Evolutionary conservation across 1,140 invertebrate species (phyloP), one percentile per base, ranked within the genome.

Genomic region (Rhizoglyphus robini): DNA sequence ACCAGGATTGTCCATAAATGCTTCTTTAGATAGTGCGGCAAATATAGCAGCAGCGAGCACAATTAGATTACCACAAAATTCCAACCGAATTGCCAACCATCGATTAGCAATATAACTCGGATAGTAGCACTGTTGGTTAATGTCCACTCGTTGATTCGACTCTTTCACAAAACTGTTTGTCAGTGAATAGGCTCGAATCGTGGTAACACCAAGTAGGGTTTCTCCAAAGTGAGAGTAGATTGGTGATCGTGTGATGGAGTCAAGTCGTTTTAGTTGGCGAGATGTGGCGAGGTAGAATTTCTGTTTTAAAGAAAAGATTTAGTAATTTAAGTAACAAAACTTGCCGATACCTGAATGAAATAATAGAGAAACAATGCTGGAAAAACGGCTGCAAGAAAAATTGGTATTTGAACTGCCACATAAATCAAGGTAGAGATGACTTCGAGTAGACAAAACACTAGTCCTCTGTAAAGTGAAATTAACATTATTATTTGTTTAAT

Each of bases 61-160:
- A 68, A 96, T 88, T 38, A 88, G 76, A 77, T 94, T 94, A 63
- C 90, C 90, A 58, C 93, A 83, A 81, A 93, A 89, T 76, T 96
- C 93, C 63, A 97, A 78, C 31, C 91, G 79, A 4, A 96, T 81
- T 0, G 89, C 87, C 29, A 96, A 77, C 93, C 93, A 97, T 31
- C 83, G 83, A 76, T 90, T 92, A 3, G 88, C 83, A 70, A 90
- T 87, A 67, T 89, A 83, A 70, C 86, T 87, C 0, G 89, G 88
- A 77, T 87, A 92, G 75, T 88, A 90, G 74, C 87, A 90, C 27
- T 86, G 79, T 78, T 92, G 88, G 79, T 93, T 93, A 71, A 84
- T 83, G 77, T 94, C 89, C 46, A 94, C 88, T 75, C 83, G 85
- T 25, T 77, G 78, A 74, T 91, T 88, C 0, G 88, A 91, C 75